Conservation (phyloP, 2,888 invertebrate species). For the Encarsia formosa region DNA sequence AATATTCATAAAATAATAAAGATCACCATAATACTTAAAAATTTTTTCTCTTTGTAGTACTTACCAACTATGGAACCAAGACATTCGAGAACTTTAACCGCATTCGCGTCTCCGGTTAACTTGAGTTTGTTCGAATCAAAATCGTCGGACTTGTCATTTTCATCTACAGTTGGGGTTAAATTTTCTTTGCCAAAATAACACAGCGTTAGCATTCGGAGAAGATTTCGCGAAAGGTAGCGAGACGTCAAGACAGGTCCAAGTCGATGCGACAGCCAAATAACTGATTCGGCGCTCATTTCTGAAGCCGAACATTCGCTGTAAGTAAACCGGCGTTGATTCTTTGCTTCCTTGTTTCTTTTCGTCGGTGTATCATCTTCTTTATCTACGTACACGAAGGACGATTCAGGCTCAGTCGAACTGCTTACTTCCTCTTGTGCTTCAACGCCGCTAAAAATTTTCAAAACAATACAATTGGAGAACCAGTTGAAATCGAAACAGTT, state of each 20-base stretch:
- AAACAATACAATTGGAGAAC: too few relatives aligned
- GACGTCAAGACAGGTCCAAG: slow-evolving; percentile 93
- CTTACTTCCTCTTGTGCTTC: slow-evolving; percentile 9
- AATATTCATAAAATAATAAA: too few relatives aligned
- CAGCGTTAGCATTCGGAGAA: slow-evolving; percentile 88
- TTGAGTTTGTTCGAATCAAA: slow-evolving; percentile 62
- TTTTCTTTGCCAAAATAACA: slow-evolving; percentile 88
- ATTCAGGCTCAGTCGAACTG: slow-evolving; percentile 15
- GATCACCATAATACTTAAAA: slow-evolving; percentile 4
- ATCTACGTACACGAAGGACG: slow-evolving; percentile 17
- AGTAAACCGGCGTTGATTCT: slow-evolving; percentile 13
- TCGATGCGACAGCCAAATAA: slow-evolving; percentile 89
- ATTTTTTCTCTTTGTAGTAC: not conserved
- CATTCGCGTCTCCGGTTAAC: slow-evolving; percentile 75
- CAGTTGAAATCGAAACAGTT: too few relatives aligned
- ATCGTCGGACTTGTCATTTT: slow-evolving; percentile 52
- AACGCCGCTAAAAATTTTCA: too few relatives aligned
- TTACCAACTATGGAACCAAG: slow-evolving; percentile 69
- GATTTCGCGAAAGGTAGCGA: slow-evolving; percentile 82
- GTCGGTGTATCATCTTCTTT: slow-evolving; percentile 9
- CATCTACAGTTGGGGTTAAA: slow-evolving; percentile 52
- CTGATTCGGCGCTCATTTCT: slow-evolving; percentile 81
- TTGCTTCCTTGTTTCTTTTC: slow-evolving; percentile 21
- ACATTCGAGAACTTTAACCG: slow-evolving; percentile 84
- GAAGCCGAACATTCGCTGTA: slow-evolving; percentile 61